Evolutionary conservation across 2,113 vertebrate genomes (phyloP), one percentile per base, ranked within the genome.

Genomic region (Gobius niger): DNA sequence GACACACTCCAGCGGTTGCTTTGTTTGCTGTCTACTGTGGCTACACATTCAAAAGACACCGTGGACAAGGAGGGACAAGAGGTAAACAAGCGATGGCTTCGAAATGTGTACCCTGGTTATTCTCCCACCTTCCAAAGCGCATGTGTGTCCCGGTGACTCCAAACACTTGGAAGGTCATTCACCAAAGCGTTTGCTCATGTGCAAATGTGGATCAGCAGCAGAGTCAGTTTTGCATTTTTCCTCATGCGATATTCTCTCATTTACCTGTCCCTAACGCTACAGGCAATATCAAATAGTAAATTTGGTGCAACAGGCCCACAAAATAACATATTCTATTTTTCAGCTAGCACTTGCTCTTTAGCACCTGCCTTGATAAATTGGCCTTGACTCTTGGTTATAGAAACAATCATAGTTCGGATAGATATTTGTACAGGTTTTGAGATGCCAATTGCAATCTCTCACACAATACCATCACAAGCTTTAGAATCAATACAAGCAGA

Each of bases 1-100:
- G 98, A 98, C 89, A 99, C 97, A 3, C 93, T 99, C 47, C 95
- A 98, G 80, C 91, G 95, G 42, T 94, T 99, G 75, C 93, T 99
- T 13, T 92, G 95, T 82, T 95, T 98, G 90, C 93, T 99, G 83
- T 94, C 94, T 81, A 96, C 92, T 1, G 97, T 99, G 79, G 95
- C 95, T 79, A 88, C 87, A 68, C 95, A 96, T 0, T 96, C 98
- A 11, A 91, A 96, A 11, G 94, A 97, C 77, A 81, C 88, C 47
- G 78, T 89, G 64, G 91, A 92, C 85, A 92, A 90, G 77, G 93
- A 95, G 0, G 95, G 96, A 14, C 93, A 93, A 44, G 91, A 96
- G 92, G 97, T 97, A 87, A 82, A 69, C 11, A 67, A 52, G n/a
- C 6, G 12, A 34, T 4, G 24, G 5, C 24, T 34, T 34, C 24